Percentiles rank a stretch among this genome's conserved stretches.
Conservation (phyloP, 2,888 invertebrate species). For the Eledona agricola region DNA sequence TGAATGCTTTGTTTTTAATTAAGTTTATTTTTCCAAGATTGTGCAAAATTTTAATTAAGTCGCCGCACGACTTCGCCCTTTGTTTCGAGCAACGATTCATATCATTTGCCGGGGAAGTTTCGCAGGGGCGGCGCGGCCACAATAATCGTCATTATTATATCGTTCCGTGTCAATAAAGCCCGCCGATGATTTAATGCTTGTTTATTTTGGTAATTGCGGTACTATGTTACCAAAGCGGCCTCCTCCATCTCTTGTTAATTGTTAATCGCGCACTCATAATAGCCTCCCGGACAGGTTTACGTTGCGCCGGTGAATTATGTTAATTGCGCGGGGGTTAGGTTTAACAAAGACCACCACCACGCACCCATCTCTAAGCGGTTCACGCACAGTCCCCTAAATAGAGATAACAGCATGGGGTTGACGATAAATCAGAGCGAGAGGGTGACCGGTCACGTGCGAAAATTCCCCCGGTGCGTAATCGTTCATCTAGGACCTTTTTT, state of each 20-base stretch:
- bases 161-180: constrained; percentile 14
- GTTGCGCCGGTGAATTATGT: constrained; percentile 22
- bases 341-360: constrained; percentile 8
- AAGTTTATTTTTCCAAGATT: constrained; percentile 17
- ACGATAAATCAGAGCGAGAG: constrained; percentile 41
- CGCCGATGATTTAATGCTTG: constrained; percentile 25
- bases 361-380: constrained; percentile 38
- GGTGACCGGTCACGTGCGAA: constrained; percentile 40
- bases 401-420: constrained; percentile 41
- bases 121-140: too few species aligned
- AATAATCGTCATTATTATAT: constrained; percentile 22
- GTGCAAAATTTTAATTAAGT: constrained; percentile 34
- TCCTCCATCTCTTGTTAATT: constrained; percentile 29
- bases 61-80: constrained; percentile 19
- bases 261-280: constrained; percentile 31
- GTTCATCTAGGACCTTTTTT: too few species aligned
- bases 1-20: constrained; percentile 28
- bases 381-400: constrained; percentile 40
- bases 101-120: too few species aligned
- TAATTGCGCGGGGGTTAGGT: constrained; percentile 13
- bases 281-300: constrained; percentile 27
- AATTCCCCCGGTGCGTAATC: constrained; percentile 40
- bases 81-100: constrained; percentile 11
- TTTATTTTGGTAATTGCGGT: constrained; percentile 27
- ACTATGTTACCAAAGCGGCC: constrained; percentile 8